Percentiles rank a stretch among this genome's conserved stretches.
These are phyloP conservation scores for Eristalis tenax DNA, from an alignment of 2,888 invertebrate species.

Conservation along the genomic window DNA sequence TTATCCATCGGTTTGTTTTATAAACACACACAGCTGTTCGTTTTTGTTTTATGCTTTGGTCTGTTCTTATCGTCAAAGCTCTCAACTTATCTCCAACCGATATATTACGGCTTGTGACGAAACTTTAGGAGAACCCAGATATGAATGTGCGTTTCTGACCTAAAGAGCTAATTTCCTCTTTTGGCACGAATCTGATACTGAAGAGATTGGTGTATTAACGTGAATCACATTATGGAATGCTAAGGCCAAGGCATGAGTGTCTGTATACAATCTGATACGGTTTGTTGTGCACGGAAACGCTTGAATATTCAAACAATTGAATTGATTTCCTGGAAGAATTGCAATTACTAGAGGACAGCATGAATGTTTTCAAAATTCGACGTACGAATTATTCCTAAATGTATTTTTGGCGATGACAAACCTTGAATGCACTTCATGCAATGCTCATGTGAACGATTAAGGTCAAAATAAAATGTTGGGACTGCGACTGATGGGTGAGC, in stretches of 20 bases:
- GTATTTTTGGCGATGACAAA: not conserved
- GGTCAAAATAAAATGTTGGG: not conserved
- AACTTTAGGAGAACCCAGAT: not conserved
- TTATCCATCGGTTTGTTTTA: slow-evolving; percentile 22
- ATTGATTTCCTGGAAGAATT: not conserved
- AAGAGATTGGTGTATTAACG: not conserved
- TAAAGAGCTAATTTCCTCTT: slow-evolving; percentile 10
- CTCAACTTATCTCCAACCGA: slow-evolving; percentile 22
- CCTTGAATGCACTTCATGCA: too few relatives aligned
- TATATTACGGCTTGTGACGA: slow-evolving; percentile 1
- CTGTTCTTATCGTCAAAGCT: slow-evolving; percentile 10
- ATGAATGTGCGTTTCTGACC: slow-evolving; percentile 4
- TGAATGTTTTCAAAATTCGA: too few relatives aligned
- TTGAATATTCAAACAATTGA: not conserved
- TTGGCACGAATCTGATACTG: not conserved
- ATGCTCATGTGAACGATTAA: not conserved
- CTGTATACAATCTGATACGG: not conserved
- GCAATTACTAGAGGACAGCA: not conserved
- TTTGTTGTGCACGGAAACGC: not conserved
- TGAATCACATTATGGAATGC: slow-evolving; percentile 8
- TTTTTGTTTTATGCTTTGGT: not conserved
- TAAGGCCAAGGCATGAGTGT: not conserved
- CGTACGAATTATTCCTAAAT: not conserved
- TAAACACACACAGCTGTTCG: slow-evolving; percentile 39
- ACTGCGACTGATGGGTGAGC: not conserved